phyloP scores from a whole-genome alignment of 2,113 vertebrate genomes.

The Rafetus swinhoei region DNA sequence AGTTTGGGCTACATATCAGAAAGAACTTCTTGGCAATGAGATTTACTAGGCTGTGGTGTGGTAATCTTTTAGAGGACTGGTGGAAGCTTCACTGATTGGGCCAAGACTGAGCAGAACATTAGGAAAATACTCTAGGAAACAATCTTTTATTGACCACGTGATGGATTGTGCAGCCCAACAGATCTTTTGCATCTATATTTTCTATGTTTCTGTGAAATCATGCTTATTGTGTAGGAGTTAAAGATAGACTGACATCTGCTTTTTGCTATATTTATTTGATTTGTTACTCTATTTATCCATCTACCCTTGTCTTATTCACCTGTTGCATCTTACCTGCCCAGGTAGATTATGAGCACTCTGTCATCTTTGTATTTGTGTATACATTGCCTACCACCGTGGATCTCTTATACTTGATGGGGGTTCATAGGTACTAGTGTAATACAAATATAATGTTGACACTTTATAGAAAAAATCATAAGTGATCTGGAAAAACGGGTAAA shows the following conservation, averaged over 20 bases:
- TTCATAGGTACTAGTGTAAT: neutral
- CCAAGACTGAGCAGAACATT: neutral
- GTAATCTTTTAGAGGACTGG: neutral
- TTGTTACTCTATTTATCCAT: neutral
- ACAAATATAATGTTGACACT: neutral
- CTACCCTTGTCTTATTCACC: neutral
- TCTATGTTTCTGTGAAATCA: neutral
- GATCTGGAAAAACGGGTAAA: too few species aligned
- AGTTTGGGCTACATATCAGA: neutral
- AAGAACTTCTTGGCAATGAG: neutral
- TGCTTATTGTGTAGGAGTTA: neutral
- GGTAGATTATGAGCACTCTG: neutral
- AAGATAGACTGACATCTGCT: neutral
- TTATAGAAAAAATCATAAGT: too few species aligned
- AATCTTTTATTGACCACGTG: neutral
- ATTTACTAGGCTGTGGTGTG: neutral
- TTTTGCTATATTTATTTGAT: neutral
- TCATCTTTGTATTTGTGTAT: neutral
- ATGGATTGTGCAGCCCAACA: neutral
- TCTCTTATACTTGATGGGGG: neutral
- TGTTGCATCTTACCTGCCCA: neutral
- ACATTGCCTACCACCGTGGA: neutral
- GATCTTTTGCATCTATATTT: neutral
- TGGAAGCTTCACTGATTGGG: neutral
- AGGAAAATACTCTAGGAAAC: neutral